A percentile compares a stretch with the other conserved stretches of the same genome.
These are phyloP conservation scores for Notothenia rossii DNA, from an alignment of 2,113 vertebrate genomes.

Conservation along the genomic window DNA sequence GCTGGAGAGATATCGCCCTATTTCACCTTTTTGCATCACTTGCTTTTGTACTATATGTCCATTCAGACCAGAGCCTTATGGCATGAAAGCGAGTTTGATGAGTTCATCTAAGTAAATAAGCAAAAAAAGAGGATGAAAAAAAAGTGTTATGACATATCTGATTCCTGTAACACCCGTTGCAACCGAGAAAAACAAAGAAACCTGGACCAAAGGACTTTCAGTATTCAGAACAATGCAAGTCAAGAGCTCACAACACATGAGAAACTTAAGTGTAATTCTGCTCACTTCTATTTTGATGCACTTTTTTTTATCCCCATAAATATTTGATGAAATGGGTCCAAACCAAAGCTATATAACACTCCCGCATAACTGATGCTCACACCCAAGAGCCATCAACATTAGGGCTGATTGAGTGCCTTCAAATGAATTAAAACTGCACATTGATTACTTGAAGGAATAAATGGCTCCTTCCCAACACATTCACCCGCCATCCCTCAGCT, in stretches of 20 bases:
- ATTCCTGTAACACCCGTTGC: slow-evolving; percentile 50
- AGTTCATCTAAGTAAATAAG: slow-evolving; percentile 87
- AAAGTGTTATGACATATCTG: slow-evolving; percentile 72
- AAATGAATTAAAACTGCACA: slow-evolving; percentile 98
- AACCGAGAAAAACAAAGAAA: slow-evolving; percentile 53
- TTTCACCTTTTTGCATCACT: slow-evolving; percentile 88
- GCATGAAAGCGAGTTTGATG: slow-evolving; percentile 80
- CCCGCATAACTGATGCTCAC: slow-evolving; percentile 95
- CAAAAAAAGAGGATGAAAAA: slow-evolving; percentile 86
- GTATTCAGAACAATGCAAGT: slow-evolving; percentile 70
- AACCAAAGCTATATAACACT: slow-evolving; percentile 98
- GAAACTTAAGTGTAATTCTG: slow-evolving; percentile 95
- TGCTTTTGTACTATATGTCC: slow-evolving; percentile 79
- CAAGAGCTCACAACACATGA: slow-evolving; percentile 87
- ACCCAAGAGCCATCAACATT: slow-evolving; percentile 97
- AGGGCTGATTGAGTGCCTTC: slow-evolving; percentile 98
- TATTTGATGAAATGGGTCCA: slow-evolving; percentile 98
- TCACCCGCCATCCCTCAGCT: slow-evolving; percentile 37
- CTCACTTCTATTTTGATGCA: slow-evolving; percentile 95
- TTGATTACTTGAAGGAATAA: slow-evolving; percentile 94
- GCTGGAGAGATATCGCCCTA: slow-evolving; percentile 69
- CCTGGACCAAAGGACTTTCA: slow-evolving; percentile 60
- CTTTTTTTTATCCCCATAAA: slow-evolving; percentile 95
- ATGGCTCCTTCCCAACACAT: slow-evolving; percentile 72
- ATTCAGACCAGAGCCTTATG: slow-evolving; percentile 76